Conservation (phyloP, 2,113 vertebrate species). For the Ptychochromis oligacanthus region DNA sequence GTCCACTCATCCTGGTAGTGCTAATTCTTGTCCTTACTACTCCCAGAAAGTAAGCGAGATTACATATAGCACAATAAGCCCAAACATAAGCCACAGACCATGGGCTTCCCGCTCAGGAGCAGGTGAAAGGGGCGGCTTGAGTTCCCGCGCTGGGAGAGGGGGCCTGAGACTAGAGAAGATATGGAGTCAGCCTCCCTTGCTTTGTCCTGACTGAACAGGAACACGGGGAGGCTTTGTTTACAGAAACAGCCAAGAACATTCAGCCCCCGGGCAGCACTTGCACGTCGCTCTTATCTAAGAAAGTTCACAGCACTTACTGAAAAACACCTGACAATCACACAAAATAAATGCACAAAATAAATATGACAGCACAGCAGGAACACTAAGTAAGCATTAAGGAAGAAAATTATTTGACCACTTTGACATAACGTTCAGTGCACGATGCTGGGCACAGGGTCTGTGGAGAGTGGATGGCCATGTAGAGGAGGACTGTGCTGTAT, state of each 20-base stretch:
- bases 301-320: conserved; percentile 25
- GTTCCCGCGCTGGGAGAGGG: conserved; percentile 37
- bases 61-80: conserved; percentile 61
- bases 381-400: background rate
- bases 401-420: conserved; percentile 3
- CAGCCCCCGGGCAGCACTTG: conserved; percentile 54
- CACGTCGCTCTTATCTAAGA: conserved; percentile 64
- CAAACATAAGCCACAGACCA: conserved; percentile 75
- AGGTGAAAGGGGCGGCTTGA: conserved; percentile 52
- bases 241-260: conserved; percentile 48
- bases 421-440: conserved; percentile 2
- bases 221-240: conserved; percentile 64
- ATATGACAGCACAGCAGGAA: background rate
- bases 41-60: conserved; percentile 50
- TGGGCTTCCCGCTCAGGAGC: conserved; percentile 68
- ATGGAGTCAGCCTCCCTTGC: conserved; percentile 28
- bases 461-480: conserved; percentile 4
- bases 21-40: conserved; percentile 62
- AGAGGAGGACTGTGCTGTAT: conserved; percentile 33
- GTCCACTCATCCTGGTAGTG: conserved; percentile 72
- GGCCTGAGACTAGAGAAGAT: conserved; percentile 38
- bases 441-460: background rate
- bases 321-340: conserved; percentile 50
- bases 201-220: conserved; percentile 28
- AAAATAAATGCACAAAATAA: background rate